Percentiles rank a stretch among this genome's conserved stretches.
phyloP scores from a whole-genome alignment of 2,888 invertebrate species.

The Leptogaster cylindrica region DNA sequence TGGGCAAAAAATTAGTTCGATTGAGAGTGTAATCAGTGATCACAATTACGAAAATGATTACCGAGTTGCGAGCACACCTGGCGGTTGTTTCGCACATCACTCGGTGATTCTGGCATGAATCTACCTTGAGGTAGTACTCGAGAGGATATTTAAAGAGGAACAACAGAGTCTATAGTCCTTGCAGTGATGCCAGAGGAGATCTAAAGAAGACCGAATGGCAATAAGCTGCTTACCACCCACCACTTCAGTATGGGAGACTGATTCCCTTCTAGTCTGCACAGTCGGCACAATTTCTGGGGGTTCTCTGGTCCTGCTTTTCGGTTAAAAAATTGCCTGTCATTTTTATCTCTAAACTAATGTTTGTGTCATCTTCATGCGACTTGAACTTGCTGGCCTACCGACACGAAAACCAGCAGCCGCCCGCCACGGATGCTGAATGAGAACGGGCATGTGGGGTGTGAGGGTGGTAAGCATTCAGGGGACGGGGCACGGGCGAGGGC shows the following conservation, averaged over 20 bases:
- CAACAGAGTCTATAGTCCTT: background rate
- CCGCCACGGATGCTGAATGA: background rate
- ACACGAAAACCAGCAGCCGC: background rate
- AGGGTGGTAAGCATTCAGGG: too few relatives aligned
- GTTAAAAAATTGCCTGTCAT: slow-evolving; percentile 47
- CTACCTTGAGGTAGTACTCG: background rate
- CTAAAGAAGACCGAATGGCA: slow-evolving; percentile 9
- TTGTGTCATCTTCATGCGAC: slow-evolving; percentile 47
- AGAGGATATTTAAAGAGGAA: too few relatives aligned
- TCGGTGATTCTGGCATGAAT: background rate
- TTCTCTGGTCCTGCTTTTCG: background rate
- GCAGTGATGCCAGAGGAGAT: background rate
- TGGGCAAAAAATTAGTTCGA: background rate
- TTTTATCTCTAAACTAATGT: slow-evolving; percentile 48
- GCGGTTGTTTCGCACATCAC: background rate
- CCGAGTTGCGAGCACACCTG: background rate
- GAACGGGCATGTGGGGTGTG: too few relatives aligned
- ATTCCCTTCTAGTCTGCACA: slow-evolving; percentile 13
- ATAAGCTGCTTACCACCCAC: slow-evolving; percentile 35
- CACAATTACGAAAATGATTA: background rate
- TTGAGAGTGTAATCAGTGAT: background rate
- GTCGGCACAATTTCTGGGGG: slow-evolving; percentile 15
- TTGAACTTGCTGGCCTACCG: slow-evolving; percentile 41
- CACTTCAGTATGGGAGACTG: background rate
- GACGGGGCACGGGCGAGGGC: background rate